Evolutionary conservation across 2,888 invertebrate genomes (phyloP).

Genomic region (Phytoseiulus persimilis): DNA sequence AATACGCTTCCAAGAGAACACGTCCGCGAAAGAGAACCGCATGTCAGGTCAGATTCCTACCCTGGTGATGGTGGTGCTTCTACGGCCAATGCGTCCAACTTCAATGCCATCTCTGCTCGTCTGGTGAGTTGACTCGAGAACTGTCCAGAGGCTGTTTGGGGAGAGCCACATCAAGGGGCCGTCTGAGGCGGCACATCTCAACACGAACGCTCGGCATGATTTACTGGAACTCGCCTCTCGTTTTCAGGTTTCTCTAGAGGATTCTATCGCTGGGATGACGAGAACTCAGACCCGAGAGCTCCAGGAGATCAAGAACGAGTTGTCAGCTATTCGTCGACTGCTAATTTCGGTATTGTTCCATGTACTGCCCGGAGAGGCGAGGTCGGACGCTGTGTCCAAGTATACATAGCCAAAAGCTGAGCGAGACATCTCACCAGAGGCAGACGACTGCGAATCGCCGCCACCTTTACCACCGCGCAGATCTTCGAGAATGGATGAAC

Average conservation of each 20-base stretch:
- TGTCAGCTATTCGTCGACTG: slow-evolving; percentile 37
- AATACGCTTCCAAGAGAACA: slow-evolving; percentile 35
- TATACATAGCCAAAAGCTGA: slow-evolving; percentile 20
- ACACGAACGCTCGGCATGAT: no score
- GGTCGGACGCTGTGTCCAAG: slow-evolving; percentile 38
- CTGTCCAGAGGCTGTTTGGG: no score
- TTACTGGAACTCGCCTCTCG: background rate
- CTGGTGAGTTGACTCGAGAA: slow-evolving; percentile 8
- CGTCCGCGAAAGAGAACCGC: slow-evolving; percentile 23
- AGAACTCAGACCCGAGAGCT: slow-evolving; percentile 34
- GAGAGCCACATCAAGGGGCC: no score
- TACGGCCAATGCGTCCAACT: slow-evolving; percentile 33
- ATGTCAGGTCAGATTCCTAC: slow-evolving; percentile 26
- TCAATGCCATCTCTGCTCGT: slow-evolving; percentile 37
- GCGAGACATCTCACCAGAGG: background rate
- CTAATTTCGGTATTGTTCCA: slow-evolving; percentile 35
- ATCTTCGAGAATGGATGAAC: background rate
- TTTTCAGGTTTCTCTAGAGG: slow-evolving; percentile 30
- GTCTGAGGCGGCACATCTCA: no score
- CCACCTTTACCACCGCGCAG: background rate
- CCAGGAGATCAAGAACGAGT: slow-evolving; percentile 34
- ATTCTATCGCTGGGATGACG: slow-evolving; percentile 26
- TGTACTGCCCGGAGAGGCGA: slow-evolving; percentile 37
- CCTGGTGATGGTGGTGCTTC: slow-evolving; percentile 23
- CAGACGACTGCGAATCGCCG: background rate